phyloP scores from a whole-genome alignment of 1,140 invertebrate species.

The Ostrea denselamellosa region DNA sequence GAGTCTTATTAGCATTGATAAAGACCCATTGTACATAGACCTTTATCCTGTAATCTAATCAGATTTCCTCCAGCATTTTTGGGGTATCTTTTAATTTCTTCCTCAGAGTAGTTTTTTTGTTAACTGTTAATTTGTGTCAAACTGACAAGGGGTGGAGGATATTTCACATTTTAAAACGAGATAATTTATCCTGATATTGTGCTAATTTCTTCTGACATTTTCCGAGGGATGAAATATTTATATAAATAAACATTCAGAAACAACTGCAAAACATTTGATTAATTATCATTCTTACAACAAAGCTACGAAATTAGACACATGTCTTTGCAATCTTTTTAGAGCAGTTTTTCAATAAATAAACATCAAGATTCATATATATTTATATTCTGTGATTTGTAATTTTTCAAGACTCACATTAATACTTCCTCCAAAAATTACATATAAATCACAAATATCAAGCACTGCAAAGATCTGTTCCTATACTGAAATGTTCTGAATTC shows the following conservation, averaged over 20 bases:
- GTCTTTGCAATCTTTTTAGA: background rate
- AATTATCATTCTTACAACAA: background rate
- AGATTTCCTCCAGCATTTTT: conserved; percentile 2
- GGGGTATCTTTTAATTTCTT: background rate
- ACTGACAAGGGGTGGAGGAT: background rate
- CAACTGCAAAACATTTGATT: background rate
- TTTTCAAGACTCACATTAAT: background rate
- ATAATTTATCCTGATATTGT: conserved; percentile 1
- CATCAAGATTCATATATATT: background rate
- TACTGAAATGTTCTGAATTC: background rate
- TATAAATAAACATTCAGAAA: background rate
- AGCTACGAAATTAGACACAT: background rate
- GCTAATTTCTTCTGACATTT: background rate
- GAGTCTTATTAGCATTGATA: conserved; percentile 14
- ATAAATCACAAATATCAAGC: background rate
- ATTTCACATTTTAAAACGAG: conserved; percentile 5
- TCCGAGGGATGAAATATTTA: background rate
- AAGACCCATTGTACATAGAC: conserved; percentile 7
- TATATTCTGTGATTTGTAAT: background rate
- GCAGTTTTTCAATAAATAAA: background rate
- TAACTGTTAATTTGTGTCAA: conserved; percentile 24
- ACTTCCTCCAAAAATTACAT: background rate
- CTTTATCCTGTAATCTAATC: background rate
- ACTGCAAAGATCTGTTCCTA: background rate
- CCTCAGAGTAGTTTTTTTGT: background rate